Evolutionary conservation across 2,797 vertebrate genomes (phyloP), one percentile per base, ranked within the genome.

Genomic region (Poecilia wingei): DNA sequence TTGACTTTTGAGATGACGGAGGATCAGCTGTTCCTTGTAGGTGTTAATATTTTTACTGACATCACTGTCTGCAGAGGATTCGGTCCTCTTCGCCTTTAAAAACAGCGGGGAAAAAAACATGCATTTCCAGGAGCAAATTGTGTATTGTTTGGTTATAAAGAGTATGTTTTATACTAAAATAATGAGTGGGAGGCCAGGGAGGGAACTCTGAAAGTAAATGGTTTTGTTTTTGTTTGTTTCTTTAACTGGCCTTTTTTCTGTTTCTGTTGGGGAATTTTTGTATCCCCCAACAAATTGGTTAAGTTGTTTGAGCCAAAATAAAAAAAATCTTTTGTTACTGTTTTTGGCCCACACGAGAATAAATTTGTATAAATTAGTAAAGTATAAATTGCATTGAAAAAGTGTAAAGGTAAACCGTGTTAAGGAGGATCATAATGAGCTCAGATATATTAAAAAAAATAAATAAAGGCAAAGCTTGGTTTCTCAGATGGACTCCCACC

Each of bases 101-200:
- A 88, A 47, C 79, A 85, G 88, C 93, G 55, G 41, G 41, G 7
- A 6, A 94, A 92, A 94, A 86, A 91, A 77, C 96, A 94, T 96
- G 96, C 93, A 96, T 92, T 96, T 96, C 94, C 93, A 90, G 92
- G 95, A 94, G 84, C 93, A 96, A 95, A 95, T 95, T 95, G 95
- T 90, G 96, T 97, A 96, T 94, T 93, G 94, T 96, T 95, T 95
- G 95, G 97, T 98, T 96, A 96, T 96, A 97, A 97, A 93, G 94
- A 96, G 93, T 96, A 96, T 96, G 95, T 96, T 96, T 96, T 96
- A 95, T 95, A 95, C 95, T 96, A 96, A 96, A 95, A 94, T 94
- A 94, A 85, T 87, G 93, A 84, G 92, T 96, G 94, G 91, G 95
- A 94, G 95, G 89, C 92, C 79, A 92, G 92, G 91, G 92, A 93